Percentiles rank a stretch among this genome's conserved stretches.
Conservation (phyloP, 2,113 vertebrate genomes). For the Gnathonemus echidnorhynchus region DNA sequence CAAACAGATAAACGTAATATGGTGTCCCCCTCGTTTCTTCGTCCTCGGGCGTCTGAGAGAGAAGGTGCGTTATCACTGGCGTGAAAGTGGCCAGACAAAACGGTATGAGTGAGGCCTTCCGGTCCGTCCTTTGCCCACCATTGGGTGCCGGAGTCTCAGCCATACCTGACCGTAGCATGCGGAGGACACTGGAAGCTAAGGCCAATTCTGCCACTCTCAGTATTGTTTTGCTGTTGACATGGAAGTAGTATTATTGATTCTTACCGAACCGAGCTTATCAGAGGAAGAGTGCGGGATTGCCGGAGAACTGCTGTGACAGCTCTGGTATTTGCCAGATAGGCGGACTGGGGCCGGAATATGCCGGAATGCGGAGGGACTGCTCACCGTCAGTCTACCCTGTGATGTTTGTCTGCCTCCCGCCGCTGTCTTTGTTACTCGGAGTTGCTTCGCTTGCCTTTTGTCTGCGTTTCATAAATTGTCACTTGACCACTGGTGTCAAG, state of each 20-base stretch:
- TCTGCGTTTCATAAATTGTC: background rate
- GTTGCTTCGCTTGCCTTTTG: background rate
- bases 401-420: background rate
- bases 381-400: background rate
- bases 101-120: background rate
- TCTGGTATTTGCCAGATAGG: background rate
- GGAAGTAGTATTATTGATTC: background rate
- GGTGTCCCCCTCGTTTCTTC: too few relatives aligned
- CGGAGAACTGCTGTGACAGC: background rate
- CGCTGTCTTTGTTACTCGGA: background rate
- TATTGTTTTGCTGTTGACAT: background rate
- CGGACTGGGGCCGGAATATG: background rate
- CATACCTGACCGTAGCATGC: background rate
- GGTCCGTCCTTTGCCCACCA: background rate
- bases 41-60: too few relatives aligned
- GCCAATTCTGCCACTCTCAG: background rate
- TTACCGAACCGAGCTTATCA: background rate
- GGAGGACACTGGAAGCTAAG: too few relatives aligned
- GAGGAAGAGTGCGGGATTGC: background rate
- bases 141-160: background rate
- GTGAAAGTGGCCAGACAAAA: background rate
- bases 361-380: background rate
- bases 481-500: background rate
- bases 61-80: too few relatives aligned
- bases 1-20: too few relatives aligned